Conservation (phyloP, 2,797 vertebrate genomes). For the Coreius guichenoti region DNA sequence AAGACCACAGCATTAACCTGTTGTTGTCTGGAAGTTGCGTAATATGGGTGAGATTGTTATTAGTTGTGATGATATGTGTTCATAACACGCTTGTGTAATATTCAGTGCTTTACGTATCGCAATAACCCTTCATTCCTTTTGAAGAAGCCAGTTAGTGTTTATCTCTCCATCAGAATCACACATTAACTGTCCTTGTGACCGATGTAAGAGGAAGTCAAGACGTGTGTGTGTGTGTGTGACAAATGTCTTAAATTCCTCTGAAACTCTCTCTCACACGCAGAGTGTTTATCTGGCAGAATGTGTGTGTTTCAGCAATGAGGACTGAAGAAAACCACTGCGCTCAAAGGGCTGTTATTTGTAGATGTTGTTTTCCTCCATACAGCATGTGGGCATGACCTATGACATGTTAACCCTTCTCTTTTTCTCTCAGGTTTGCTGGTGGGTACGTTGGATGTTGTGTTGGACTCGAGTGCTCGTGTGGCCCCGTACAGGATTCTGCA, state of each 20-base stretch:
- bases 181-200: conserved; percentile 5
- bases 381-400: background rate
- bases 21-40: background rate
- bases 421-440: conserved; percentile 83
- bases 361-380: background rate
- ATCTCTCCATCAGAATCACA: background rate
- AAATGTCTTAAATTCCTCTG: conserved; percentile 24
- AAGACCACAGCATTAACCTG: background rate
- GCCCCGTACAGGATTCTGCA: conserved; percentile 96
- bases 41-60: background rate
- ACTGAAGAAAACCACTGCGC: background rate
- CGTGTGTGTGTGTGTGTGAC: background rate
- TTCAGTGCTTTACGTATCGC: background rate
- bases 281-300: background rate
- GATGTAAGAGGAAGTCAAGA: background rate
- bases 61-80: background rate
- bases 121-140: background rate
- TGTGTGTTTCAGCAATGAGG: background rate
- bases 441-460: conserved; percentile 93
- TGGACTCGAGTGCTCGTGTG: conserved; percentile 95
- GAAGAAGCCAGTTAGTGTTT: background rate
- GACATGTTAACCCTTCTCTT: background rate
- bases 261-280: background rate
- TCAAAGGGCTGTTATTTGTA: background rate
- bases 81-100: background rate